Evolutionary conservation across 2,888 invertebrate species (phyloP), one percentile per base, ranked within the genome.

Genomic region (Epinotia brunnichana): DNA sequence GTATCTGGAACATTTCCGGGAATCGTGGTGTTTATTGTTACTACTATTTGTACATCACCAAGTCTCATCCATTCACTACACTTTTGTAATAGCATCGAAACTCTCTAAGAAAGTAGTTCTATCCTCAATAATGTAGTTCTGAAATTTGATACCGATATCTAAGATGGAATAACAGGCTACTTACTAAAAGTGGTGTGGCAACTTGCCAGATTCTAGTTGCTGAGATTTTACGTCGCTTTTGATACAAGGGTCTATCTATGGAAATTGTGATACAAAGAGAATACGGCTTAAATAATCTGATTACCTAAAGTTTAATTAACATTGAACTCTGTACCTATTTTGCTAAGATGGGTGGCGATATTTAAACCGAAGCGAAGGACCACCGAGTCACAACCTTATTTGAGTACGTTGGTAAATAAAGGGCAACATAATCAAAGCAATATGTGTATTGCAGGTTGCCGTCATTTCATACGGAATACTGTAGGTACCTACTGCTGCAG

Each of bases 21-120:
- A 48, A 48, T 41, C n/a, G 41, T 2, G 10, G 44, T 56, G 74
- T 76, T 74, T 77, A 74, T 75, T 75, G 71, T 74, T 73, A 66
- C 53, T 63, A 44, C 73, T 74, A 71, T 76, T 76, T 74, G 62
- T 70, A 70, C 59, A 68, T 51, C 21, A 51, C 48, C 15, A 35
- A 56, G 48, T 68, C 72, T 72, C 54, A 35, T 39, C 48, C 35
- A 21, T 71, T 71, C 21, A 66, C 15, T 7, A 21, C 61, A 72
- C 21, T 62, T 67, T 61, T 68, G 21, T 51, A 56, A 67, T 41
- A 61, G 39, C 39, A 24, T 62, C 61, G 4, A 62, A 56, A 56
- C 35, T 48, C 17, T 56, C 54, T 72, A 54, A 19, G 35, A 60
- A 72, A 62, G 24, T 48, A 54, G 24, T 62, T 62, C 39, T 62